Conservation (phyloP, 2,888 invertebrate genomes). For the Tachina grossa region DNA sequence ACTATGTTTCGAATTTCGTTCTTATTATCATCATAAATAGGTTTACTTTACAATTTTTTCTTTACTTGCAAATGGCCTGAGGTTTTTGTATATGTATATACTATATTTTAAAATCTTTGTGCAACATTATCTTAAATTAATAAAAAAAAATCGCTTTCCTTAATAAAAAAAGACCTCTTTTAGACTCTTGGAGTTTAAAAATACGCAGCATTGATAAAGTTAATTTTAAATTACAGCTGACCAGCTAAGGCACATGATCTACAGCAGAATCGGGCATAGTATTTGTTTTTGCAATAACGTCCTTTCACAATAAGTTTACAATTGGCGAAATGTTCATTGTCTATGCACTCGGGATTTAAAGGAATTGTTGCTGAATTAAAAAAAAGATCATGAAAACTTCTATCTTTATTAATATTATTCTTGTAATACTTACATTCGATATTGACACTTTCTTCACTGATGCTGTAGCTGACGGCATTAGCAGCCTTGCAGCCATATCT, state of each 20-base stretch:
- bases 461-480: slow-evolving; percentile 88
- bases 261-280: slow-evolving; percentile 97
- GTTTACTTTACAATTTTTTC: slow-evolving; percentile 32
- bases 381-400: not conserved
- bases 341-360: slow-evolving; percentile 91
- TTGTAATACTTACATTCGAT: slow-evolving; percentile 87
- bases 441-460: slow-evolving; percentile 86
- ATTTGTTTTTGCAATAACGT: slow-evolving; percentile 92
- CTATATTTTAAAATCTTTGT: slow-evolving; percentile 67
- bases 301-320: slow-evolving; percentile 94
- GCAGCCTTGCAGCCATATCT: slow-evolving; percentile 92
- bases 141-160: slow-evolving; percentile 52
- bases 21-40: slow-evolving; percentile 37
- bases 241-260: slow-evolving; percentile 95
- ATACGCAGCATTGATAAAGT: slow-evolving; percentile 26
- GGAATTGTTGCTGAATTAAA: slow-evolving; percentile 83
- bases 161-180: slow-evolving; percentile 30
- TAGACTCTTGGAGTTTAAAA: slow-evolving; percentile 63
- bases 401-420: not conserved
- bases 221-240: slow-evolving; percentile 83
- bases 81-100: slow-evolving; percentile 35
- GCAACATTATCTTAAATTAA: slow-evolving; percentile 63
- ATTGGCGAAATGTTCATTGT: slow-evolving; percentile 94
- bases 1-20: slow-evolving; percentile 25
- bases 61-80: slow-evolving; percentile 65